These are phyloP conservation scores for Ethmia dodecea DNA, from an alignment of 2,888 invertebrate genomes.

Conservation along the genomic window DNA sequence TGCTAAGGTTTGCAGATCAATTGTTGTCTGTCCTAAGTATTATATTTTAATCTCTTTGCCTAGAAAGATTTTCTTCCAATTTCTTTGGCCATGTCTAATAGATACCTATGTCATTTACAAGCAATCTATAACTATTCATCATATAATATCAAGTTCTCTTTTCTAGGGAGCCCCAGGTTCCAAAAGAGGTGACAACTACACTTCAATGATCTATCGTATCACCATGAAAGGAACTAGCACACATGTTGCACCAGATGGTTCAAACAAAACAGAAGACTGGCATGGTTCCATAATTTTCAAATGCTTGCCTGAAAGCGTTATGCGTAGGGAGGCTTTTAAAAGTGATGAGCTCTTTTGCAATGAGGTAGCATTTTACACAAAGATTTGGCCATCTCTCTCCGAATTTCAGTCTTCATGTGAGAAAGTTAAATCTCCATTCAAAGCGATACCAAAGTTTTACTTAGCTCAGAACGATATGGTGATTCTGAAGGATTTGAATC, in stretches of 20 bases:
- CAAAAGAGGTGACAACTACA: conserved; percentile 85
- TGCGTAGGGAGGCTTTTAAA: conserved; percentile 82
- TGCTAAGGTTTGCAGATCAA: no score
- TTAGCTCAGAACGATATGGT: conserved; percentile 76
- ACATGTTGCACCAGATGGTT: conserved; percentile 39
- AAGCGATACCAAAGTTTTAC: conserved; percentile 79
- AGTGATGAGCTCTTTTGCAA: conserved; percentile 84
- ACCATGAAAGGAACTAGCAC: conserved; percentile 72
- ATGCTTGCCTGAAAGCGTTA: conserved; percentile 80
- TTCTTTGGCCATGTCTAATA: no score
- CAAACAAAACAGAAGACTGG: conserved; percentile 66
- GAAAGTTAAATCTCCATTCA: conserved; percentile 57
- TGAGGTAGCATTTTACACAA: conserved; percentile 84
- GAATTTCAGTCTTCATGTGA: conserved; percentile 74
- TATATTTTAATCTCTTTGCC: no score
- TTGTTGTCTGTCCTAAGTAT: no score
- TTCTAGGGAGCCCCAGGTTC: conserved; percentile 82
- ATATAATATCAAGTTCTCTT: no score
- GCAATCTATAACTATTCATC: no score
- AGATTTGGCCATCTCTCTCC: conserved; percentile 81
- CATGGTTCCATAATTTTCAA: conserved; percentile 83
- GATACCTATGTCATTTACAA: no score
- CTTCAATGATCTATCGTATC: conserved; percentile 83
- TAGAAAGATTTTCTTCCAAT: no score
- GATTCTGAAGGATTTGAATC: conserved; percentile 79